A percentile compares a stretch with the other conserved stretches of the same genome.
phyloP scores from a whole-genome alignment of 2,797 vertebrate species.

The Malacoctenus gilli region DNA sequence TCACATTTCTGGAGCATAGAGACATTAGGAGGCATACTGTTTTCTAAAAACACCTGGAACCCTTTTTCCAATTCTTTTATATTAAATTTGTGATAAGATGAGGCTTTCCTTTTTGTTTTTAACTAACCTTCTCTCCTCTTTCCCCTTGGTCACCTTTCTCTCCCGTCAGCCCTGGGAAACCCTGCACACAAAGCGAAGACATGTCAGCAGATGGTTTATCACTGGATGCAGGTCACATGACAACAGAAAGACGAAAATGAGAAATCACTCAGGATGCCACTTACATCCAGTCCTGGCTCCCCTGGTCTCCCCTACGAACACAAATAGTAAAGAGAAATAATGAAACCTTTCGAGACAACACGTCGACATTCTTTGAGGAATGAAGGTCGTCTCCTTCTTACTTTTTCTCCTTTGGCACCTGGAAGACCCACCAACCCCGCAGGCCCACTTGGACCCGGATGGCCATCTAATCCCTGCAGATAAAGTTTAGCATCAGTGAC shows the following conservation, averaged over 20 bases:
- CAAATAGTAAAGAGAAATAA: conserved; percentile 11
- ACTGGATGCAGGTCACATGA: background rate
- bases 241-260: no score
- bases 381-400: conserved; percentile 53
- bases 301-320: conserved; percentile 87
- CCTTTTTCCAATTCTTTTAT: no score
- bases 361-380: background rate
- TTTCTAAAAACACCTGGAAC: no score
- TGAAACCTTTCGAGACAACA: background rate
- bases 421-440: conserved; percentile 91
- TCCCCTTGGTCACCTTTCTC: conserved; percentile 90
- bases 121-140: conserved; percentile 89
- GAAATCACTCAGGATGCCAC: conserved; percentile 56
- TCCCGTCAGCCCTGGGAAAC: conserved; percentile 91
- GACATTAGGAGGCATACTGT: no score
- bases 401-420: conserved; percentile 95
- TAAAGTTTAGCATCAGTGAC: background rate
- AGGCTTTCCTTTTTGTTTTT: no score
- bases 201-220: conserved; percentile 10
- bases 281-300: conserved; percentile 93
- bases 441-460: conserved; percentile 82
- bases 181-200: conserved; percentile 77
- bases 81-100: no score
- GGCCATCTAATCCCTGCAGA: conserved; percentile 75
- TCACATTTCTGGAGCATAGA: no score